These are phyloP conservation scores for Hydropsyche tenuis DNA, from an alignment of 1,140 invertebrate genomes.

Conservation along the genomic window DNA sequence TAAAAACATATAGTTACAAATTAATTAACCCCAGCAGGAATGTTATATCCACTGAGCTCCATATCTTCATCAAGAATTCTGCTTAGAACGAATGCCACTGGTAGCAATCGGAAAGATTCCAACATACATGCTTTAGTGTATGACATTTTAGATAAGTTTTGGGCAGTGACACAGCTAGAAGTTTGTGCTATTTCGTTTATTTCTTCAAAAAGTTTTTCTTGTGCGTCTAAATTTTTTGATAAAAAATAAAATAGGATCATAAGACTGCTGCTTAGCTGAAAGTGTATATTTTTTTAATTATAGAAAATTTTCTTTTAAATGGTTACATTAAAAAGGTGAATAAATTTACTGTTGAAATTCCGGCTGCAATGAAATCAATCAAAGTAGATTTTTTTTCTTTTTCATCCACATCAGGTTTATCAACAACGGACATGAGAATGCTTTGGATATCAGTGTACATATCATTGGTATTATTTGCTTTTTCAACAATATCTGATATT, in stretches of 20 bases:
- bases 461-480: constrained; percentile 64
- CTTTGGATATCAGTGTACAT: constrained; percentile 68
- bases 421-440: constrained; percentile 77
- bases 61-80: constrained; percentile 80
- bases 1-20: not conserved
- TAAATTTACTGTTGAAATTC: constrained; percentile 77
- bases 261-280: constrained; percentile 80
- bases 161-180: constrained; percentile 65
- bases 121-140: constrained; percentile 87
- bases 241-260: constrained; percentile 80
- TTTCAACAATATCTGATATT: constrained; percentile 79
- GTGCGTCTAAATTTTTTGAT: constrained; percentile 71
- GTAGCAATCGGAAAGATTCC: constrained; percentile 84
- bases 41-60: constrained; percentile 74
- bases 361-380: constrained; percentile 86
- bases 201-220: constrained; percentile 80
- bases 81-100: constrained; percentile 83
- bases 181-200: constrained; percentile 65
- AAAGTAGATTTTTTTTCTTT: constrained; percentile 84
- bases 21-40: constrained; percentile 74
- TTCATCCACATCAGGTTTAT: constrained; percentile 73
- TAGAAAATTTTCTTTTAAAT: not conserved
- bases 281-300: constrained; percentile 24
- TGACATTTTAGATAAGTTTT: constrained; percentile 69
- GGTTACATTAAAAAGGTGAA: not conserved